Base-by-base conservation (phyloP, 2,113 vertebrate genomes). In the Zosterops borbonicus region DNA sequence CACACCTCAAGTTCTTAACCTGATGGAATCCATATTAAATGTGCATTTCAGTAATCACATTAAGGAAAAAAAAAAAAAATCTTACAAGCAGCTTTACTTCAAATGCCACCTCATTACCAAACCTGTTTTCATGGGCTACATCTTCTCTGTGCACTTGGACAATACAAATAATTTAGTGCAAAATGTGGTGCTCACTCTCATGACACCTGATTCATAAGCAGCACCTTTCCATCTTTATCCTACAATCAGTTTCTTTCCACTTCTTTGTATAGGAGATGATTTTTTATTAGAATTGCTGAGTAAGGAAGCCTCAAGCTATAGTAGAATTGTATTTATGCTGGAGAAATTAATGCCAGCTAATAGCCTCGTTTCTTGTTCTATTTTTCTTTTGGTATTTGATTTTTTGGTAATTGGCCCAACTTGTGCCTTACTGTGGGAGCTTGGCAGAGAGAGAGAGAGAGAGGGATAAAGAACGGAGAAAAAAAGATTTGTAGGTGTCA, bases 401-500 rank as follows among this genome's bases (percentile, higher is more conserved):
- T 94, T 94, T 94, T 86, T 95, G 91, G 71, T 95, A 89, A 87
- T 94, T 81, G 93, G 86, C 92, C 79, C 65, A 71, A 90, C 77
- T 95, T 95, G 78, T 79, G 86, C 92, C 86, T 94, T 81, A 74
- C 88, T 87, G 78, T 86, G 93, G 88, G 50, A 96, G 86, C 86
- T 60, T 96, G 95, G 95, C 93, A 94, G 75, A 83, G 68, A 75
- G 75, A 82, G 75, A 39, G 37, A 82, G 68, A 77, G 44, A 87
- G 56, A 65, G 42, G 81, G 68, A 86, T 91, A 49, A 90, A 80
- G 90, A 96, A 76, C 2, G 2, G 84, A 95, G 95, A 68, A 41
- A 64, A 64, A 65, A 89, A 95, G 75, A 84, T 90, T 93, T 96
- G 95, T 95, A 96, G 90, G 78, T 97, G 84, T 79, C 58, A 82